Evolutionary conservation across 2,113 vertebrate species (phyloP), one percentile per base, ranked within the genome.

Genomic region (Nesospiza acunhae): DNA sequence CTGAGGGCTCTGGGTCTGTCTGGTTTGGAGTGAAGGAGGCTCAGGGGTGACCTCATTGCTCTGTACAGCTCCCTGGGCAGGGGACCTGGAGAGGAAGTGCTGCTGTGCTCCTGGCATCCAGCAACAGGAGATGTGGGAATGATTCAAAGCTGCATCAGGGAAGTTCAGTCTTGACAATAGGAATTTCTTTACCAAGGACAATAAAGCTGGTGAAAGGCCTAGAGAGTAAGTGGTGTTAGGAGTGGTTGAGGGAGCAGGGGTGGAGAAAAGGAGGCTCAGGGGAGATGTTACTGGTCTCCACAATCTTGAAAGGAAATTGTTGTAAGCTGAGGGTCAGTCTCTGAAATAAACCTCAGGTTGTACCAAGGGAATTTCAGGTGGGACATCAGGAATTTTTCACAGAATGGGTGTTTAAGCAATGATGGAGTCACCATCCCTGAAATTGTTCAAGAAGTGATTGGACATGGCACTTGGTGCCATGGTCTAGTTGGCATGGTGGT

Each of bases 141-240:
- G 11, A 7, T 10, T 47, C 42, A 69, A 18, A 74, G 1, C 11
- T 68, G 37, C 1, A 2, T 8, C 3, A 33, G 16, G 6, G 14
- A 6, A 69, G 7, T 53, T 63, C 27, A 46, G 19, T 17, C 6
- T 53, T 10, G 6, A 8, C 10, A 11, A 9, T 2, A 52, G 30
- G 17, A 67, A 19, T 73, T 72, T 80, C 18, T 76, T 84, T 90
- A 56, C 30, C 5, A n/a, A 30, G 20, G 16, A 14, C 33, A 24
- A 6, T 6, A 33, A 39, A n/a, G 13, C 13, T 53, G n/a, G 9
- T 53, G 69, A 39, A 82, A 67, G 8, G 13, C 30, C 23, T 59
- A 30, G 15, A 52, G 12, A 52, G 3, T 42, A 33, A 58, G 27
- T 59, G 19, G 9, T 67, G 15, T 37, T 44, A 52, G 12, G 15